Conservation (phyloP, 2,113 vertebrate genomes). For the Cyphomyrus plagiostoma region DNA sequence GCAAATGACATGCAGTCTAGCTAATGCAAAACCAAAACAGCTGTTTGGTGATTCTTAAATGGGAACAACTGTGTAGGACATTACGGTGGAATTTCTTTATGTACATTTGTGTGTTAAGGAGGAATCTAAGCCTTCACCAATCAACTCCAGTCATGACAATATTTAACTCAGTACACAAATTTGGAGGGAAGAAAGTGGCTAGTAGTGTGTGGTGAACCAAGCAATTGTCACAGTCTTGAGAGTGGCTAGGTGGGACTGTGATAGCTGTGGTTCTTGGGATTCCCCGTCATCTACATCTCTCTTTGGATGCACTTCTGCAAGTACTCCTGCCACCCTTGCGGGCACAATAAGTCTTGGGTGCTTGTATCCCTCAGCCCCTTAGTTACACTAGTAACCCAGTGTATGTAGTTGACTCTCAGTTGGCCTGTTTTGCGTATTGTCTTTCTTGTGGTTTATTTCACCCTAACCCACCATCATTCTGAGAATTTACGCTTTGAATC, state of each 20-base stretch:
- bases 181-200: not conserved
- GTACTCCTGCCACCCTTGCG: conserved; percentile 20
- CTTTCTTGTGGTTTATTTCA: not conserved
- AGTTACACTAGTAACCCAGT: not conserved
- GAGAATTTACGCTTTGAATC: not conserved
- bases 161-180: not conserved
- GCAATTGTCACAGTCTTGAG: conserved; percentile 34
- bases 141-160: not conserved
- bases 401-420: not conserved
- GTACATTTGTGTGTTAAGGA: not conserved
- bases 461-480: not conserved
- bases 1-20: not conserved
- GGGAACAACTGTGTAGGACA: not conserved
- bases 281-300: conserved; percentile 38
- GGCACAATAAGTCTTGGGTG: conserved; percentile 15
- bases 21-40: not conserved
- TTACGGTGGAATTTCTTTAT: not conserved
- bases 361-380: not conserved
- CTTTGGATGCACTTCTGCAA: conserved; percentile 49
- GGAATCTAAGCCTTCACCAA: not conserved
- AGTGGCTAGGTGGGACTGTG: conserved; percentile 42
- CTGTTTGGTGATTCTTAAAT: not conserved
- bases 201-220: not conserved
- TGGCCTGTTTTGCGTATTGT: not conserved
- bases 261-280: conserved; percentile 48